Evolutionary conservation across 2,113 vertebrate genomes (phyloP).

Genomic region (Recurvirostra avosetta): DNA sequence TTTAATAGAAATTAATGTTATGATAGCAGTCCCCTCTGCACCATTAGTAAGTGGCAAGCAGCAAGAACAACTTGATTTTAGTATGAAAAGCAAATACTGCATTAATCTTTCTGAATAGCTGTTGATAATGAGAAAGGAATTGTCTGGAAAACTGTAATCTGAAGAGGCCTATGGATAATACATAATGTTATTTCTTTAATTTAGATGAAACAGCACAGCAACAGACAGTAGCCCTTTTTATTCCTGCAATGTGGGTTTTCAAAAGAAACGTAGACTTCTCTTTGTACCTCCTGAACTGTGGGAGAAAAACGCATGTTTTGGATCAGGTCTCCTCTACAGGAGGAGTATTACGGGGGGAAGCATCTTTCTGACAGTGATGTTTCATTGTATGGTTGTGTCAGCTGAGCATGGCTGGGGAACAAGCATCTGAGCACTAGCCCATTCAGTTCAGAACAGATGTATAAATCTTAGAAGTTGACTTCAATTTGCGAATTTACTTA

Average conservation of each 20-base stretch:
- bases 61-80: background rate
- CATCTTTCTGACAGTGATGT: background rate
- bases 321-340: background rate
- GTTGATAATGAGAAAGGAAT: background rate
- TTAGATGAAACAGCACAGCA: background rate
- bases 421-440: background rate
- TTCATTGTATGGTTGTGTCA: accelerated
- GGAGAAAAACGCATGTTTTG: background rate
- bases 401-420: background rate
- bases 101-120: background rate
- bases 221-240: background rate
- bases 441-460: background rate
- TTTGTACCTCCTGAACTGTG: background rate
- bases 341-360: accelerated
- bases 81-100: background rate
- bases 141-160: background rate
- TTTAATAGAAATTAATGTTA: background rate
- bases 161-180: background rate
- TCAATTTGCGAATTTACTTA: background rate
- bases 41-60: background rate
- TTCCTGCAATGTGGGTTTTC: background rate
- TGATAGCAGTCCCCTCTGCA: background rate
- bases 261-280: background rate
- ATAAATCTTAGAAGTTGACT: background rate
- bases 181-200: background rate